phyloP scores from a whole-genome alignment of 2,888 invertebrate genomes.

The Atethmia centrago region DNA sequence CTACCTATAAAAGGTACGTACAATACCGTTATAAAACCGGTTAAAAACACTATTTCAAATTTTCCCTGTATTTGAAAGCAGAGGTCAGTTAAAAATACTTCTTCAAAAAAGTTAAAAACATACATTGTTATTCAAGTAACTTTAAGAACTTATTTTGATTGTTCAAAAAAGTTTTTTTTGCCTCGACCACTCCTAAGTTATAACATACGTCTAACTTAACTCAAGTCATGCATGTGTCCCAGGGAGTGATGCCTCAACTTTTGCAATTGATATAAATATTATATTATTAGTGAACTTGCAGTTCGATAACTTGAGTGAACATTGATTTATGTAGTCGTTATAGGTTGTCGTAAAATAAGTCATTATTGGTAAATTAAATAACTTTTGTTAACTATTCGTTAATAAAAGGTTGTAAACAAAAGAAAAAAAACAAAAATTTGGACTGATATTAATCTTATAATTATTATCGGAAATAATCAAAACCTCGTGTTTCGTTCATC shows the following conservation, averaged over 20 bases:
- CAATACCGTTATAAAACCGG: neutral
- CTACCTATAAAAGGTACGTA: neutral
- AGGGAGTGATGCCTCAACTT: slow-evolving; percentile 27
- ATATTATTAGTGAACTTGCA: slow-evolving; percentile 18
- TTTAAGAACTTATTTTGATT: neutral
- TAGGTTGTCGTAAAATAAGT: slow-evolving; percentile 19
- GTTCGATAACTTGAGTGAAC: slow-evolving; percentile 9
- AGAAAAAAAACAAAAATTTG: neutral
- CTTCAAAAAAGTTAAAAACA: neutral
- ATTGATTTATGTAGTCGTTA: slow-evolving; percentile 31
- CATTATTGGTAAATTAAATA: neutral
- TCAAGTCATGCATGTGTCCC: slow-evolving; percentile 32
- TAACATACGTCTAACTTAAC: slow-evolving; percentile 18
- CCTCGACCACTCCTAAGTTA: neutral
- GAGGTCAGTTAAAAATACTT: neutral
- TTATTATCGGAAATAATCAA: neutral
- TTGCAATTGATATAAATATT: slow-evolving; percentile 23
- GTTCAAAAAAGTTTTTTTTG: neutral
- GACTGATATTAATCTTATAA: neutral
- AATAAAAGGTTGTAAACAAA: no score
- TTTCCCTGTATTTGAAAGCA: neutral
- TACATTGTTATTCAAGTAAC: no score
- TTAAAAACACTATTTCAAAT: neutral
- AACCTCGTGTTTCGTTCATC: neutral
- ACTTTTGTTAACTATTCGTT: no score